phyloP scores from a whole-genome alignment of 2,113 vertebrate species.

The Eurypyga helias region DNA sequence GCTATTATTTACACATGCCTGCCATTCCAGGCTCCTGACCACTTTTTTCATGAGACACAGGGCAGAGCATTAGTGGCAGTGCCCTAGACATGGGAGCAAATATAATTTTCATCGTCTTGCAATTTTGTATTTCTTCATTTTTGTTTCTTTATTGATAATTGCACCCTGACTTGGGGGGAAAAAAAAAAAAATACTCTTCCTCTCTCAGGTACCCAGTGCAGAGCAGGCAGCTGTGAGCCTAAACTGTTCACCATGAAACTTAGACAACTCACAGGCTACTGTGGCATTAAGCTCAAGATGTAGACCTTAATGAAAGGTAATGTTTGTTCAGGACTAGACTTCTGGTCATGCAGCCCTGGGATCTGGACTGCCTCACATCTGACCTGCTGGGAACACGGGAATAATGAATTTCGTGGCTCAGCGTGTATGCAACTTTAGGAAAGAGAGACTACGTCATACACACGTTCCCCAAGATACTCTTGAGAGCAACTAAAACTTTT shows the following conservation, averaged over 20 bases:
- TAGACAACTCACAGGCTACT: not conserved
- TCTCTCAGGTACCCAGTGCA: not conserved
- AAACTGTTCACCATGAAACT: not conserved
- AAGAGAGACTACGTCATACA: not conserved
- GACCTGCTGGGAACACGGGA: not conserved
- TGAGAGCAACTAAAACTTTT: slow-evolving; percentile 22
- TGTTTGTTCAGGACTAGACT: not conserved
- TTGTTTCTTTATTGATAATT: not conserved
- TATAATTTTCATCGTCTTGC: not conserved
- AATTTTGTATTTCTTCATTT: not conserved
- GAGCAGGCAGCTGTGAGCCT: not conserved
- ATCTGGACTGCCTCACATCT: not conserved
- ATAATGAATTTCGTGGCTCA: not conserved
- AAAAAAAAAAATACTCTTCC: not conserved
- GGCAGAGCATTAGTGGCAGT: not conserved
- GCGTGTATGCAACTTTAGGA: not conserved
- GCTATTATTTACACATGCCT: not conserved
- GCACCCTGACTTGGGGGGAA: not conserved
- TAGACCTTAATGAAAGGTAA: slow-evolving; percentile 34
- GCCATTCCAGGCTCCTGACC: not conserved
- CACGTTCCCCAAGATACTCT: not conserved
- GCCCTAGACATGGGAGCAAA: not conserved
- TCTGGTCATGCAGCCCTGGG: not conserved
- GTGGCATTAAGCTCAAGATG: not conserved
- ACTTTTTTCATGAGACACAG: not conserved